Percentiles rank a stretch among this genome's conserved stretches.
phyloP scores from a whole-genome alignment of 2,113 vertebrate genomes.

The Actinemys pallida region DNA sequence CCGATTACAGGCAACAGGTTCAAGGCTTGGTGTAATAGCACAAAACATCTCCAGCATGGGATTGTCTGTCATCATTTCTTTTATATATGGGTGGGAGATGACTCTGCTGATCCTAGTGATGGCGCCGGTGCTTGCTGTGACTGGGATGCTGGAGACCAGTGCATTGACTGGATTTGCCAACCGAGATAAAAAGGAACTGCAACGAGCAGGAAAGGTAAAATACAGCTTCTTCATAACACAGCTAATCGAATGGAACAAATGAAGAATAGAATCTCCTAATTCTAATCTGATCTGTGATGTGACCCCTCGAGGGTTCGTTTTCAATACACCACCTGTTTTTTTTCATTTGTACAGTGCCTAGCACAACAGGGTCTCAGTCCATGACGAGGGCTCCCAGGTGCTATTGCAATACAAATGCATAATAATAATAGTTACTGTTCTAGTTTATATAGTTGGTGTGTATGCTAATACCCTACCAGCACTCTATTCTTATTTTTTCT shows the following conservation, averaged over 20 bases:
- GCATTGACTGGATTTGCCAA: slow-evolving; percentile 51
- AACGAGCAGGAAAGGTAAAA: slow-evolving; percentile 44
- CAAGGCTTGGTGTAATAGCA: slow-evolving; percentile 47
- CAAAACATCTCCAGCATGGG: slow-evolving; percentile 62
- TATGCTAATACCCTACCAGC: background rate
- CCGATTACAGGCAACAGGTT: slow-evolving; percentile 52
- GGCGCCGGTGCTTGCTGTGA: slow-evolving; percentile 50
- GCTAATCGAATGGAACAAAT: background rate
- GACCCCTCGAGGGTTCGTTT: background rate
- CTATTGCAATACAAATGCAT: background rate
- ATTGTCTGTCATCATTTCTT: slow-evolving; percentile 55
- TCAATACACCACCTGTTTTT: background rate
- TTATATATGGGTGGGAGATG: slow-evolving; percentile 63
- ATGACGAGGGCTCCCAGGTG: background rate
- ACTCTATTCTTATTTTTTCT: background rate
- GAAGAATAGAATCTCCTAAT: background rate
- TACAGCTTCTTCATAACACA: rapidly evolving
- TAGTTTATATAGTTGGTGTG: background rate
- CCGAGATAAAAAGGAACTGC: slow-evolving; percentile 62
- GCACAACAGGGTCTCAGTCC: background rate
- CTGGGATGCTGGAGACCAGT: slow-evolving; percentile 48
- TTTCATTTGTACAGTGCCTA: background rate
- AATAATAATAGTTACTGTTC: background rate
- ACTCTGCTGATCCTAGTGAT: slow-evolving; percentile 59
- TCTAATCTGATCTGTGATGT: background rate